A percentile compares a stretch with the other conserved stretches of the same genome.
Evolutionary conservation across 1,140 invertebrate genomes (phyloP).

Genomic region (Drosophila pachea): DNA sequence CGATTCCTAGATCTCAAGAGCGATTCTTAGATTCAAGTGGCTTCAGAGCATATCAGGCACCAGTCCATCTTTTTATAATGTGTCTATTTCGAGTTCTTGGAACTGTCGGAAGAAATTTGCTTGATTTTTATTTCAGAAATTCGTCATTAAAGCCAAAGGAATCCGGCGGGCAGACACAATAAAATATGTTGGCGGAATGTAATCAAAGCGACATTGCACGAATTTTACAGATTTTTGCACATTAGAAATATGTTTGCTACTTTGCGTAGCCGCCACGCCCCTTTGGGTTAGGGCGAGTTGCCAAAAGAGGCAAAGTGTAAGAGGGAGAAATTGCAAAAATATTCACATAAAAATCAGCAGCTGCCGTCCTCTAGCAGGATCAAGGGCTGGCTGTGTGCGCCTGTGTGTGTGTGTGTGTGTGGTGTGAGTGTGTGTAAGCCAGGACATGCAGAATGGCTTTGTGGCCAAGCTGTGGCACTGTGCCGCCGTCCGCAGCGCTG

Average conservation of each 20-base stretch:
- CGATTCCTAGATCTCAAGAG: too few relatives aligned
- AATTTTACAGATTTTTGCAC: conserved; percentile 73
- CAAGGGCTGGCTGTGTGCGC: too few relatives aligned
- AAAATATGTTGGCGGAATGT: conserved; percentile 16
- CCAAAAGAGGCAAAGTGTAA: conserved; percentile 39
- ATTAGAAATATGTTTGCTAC: conserved; percentile 69
- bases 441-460: conserved; percentile 35
- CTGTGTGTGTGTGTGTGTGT: too few relatives aligned
- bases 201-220: conserved; percentile 66
- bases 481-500: conserved; percentile 58
- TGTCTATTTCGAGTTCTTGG: too few relatives aligned
- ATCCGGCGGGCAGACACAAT: neutral
- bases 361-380: too few relatives aligned
- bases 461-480: too few relatives aligned
- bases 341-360: neutral
- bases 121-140: too few relatives aligned
- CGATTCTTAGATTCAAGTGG: too few relatives aligned
- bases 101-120: too few relatives aligned
- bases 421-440: too few relatives aligned
- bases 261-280: conserved; percentile 17
- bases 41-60: too few relatives aligned
- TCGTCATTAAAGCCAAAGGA: neutral
- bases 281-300: conserved; percentile 22
- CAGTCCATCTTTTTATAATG: too few relatives aligned
- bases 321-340: neutral